Base-by-base conservation (phyloP, 2,888 invertebrate species). In the Tanypteryx hageni region DNA sequence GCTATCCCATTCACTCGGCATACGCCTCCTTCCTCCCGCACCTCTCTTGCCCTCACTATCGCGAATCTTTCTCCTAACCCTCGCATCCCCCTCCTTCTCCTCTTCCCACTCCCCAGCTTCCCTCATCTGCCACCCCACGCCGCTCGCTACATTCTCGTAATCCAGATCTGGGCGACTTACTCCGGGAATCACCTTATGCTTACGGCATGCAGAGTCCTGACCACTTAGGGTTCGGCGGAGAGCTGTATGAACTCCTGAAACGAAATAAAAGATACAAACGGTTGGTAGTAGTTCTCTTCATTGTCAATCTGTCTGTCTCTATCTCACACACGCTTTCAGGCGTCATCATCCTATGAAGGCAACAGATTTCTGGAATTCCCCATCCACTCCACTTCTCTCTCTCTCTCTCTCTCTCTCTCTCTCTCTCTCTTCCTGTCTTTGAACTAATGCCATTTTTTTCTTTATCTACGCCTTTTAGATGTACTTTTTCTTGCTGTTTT, bases 81-180 rank as follows among this genome's bases (percentile, higher is more conserved):
- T 83, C 22, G 10, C 22, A 11, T 31, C 31, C 59, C 56, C 27
- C 22, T 68, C 56, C 68, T 18, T 27, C 82, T 31, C 82, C 9
- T 14, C 85, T 44, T 5, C 5, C 44, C 44, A 1, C 85, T 44
- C 44, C 5, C 44, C 44, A 1, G 1, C 44, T 61, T 14, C 81
- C 64, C 81, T 18, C 10, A 13, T 5, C 44, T 64, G 11, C 81
- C 56, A 68, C n/a, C 83, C 22, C 82, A 56, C 81, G 82, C 92
- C n/a, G 58, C 57, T 13, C 58, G 76, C 76, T 76, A 76, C 76
- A 27, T 22, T 76, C 76, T 76, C 22, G 76, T 76, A 76, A 76
- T 76, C 76, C 76, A 76, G 76, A 76, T 76, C 76, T 76, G 76
- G 27, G 76, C 27, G 76, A 76, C 76, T 76, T 76, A 76, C 76